phyloP scores from a whole-genome alignment of 2,797 vertebrate genomes.

The Mastacembelus armatus region DNA sequence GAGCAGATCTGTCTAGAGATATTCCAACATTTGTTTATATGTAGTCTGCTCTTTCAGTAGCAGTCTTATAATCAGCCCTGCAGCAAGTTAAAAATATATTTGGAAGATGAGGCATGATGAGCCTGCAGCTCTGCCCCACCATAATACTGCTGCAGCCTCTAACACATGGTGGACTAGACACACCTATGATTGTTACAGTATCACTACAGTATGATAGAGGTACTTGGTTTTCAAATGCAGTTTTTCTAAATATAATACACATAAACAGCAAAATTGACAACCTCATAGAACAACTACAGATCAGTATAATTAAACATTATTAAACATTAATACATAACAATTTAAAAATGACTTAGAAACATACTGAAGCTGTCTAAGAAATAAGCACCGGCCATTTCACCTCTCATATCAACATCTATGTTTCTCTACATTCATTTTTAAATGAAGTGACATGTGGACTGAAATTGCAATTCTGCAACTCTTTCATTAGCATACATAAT shows the following conservation, averaged over 20 bases:
- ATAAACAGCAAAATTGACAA: conserved; percentile 9
- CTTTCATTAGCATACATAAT: conserved; percentile 18
- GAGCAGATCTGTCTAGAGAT: conserved; percentile 3
- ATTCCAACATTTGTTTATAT: neutral
- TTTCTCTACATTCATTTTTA: conserved; percentile 41
- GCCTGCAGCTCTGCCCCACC: conserved; percentile 20
- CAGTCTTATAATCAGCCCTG: conserved; percentile 42
- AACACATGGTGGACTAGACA: neutral
- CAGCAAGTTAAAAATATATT: conserved; percentile 19
- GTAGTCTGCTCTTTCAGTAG: neutral
- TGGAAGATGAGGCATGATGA: conserved; percentile 6
- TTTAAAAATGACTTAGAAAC: neutral
- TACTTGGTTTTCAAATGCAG: conserved; percentile 58
- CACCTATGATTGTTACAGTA: conserved; percentile 27
- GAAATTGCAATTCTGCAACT: neutral
- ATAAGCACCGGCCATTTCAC: neutral
- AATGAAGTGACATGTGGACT: conserved; percentile 1
- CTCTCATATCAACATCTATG: conserved; percentile 9
- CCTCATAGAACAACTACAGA: conserved; percentile 47
- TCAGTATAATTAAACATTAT: conserved; percentile 4
- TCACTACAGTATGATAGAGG: conserved; percentile 38
- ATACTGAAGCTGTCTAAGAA: neutral
- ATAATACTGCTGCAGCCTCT: neutral
- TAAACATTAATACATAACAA: conserved; percentile 30
- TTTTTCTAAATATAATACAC: conserved; percentile 30